Base-by-base conservation (phyloP, 2,113 vertebrate species). In the Brachyhypopomus gauderio region DNA sequence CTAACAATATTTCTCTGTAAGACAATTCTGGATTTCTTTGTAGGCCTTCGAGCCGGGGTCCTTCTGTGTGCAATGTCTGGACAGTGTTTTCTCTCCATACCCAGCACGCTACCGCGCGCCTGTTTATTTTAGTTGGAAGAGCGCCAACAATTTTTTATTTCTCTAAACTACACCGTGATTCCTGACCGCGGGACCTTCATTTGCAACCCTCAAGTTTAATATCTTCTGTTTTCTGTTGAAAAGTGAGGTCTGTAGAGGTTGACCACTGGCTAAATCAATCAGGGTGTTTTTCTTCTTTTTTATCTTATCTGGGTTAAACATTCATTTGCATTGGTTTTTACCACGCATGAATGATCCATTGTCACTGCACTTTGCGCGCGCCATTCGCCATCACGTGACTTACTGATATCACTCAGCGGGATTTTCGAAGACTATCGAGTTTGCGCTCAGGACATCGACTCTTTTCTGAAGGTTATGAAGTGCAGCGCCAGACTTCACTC, bases 131-230 rank as follows among this genome's bases (percentile, higher is more conserved):
- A 14, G 27, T 76, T 89, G 92, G 92, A 89, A 55, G 69, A 64
- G 78, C 88, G 89, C 92, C 92, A 92, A 90, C 89, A 92, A 91
- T 91, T 94, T 93, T 90, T 86, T 87, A 72, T 79, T 89, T 84
- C 83, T 80, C 63, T 41, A 62, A 70, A 58, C 86, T 52, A 20
- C 58, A 85, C 85, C 83, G 84, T 71, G 86, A 66, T 69, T 81
- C 85, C 78, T 85, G 86, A 86, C 86, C 87, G 76, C 80, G 38
- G 67, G 85, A 82, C 72, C 77, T 83, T 75, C 74, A 72, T 58
- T 79, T 66, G 56, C 64, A 48, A 85, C 88, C 66, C 66, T 81
- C 73, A 75, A 72, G 77, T 87, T 86, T 80, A 82, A 82, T 67
- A 66, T 55, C 81, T 85, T 91, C 92, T 88, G 3, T 52, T 52